Evolutionary conservation across 2,113 vertebrate species (phyloP), one percentile per base, ranked within the genome.

Genomic region (Rhinichthys klamathensis): DNA sequence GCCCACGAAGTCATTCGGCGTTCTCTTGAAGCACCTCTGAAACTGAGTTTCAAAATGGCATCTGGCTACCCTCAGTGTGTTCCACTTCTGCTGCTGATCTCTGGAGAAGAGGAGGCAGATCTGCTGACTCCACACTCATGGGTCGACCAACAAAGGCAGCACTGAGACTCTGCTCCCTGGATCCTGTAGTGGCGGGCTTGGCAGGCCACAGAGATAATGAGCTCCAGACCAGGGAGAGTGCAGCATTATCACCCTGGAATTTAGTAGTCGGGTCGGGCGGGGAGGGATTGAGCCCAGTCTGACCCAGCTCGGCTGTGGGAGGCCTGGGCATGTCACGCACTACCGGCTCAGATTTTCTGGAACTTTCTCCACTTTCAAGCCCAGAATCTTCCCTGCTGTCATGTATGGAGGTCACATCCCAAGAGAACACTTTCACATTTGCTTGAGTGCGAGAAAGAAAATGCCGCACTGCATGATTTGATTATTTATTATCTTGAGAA

Each of bases 161-260:
- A 87, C 85, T 89, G 90, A 89, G 78, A 73, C 89, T 93, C 90
- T 93, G 84, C 92, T 94, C 91, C 91, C 91, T 90, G 88, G 88
- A 85, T 89, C 90, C 90, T 91, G 90, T 58, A 84, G 90, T 89
- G 86, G 90, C 73, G 90, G 91, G 89, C 89, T 91, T 92, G 91
- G 93, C 95, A 96, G 95, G 92, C 93, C 92, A 69, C 92, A 93
- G 87, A 91, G 27, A 83, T 97, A 97, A 97, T 95, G 89, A 91
- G 91, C 96, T 95, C 95, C 96, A 97, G 96, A 93, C 93, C 89
- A 91, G 81, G 73, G 86, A 86, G 92, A 96, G 95, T 93, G 93
- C 92, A 93, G 93, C 93, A 92, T 70, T 90, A 93, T 94, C 93
- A 94, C 90, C 91, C 91, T 92, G 94, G 95, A 96, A 95, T 95